phyloP scores from a whole-genome alignment of 2,113 vertebrate genomes.

The Phaetusa simplex region DNA sequence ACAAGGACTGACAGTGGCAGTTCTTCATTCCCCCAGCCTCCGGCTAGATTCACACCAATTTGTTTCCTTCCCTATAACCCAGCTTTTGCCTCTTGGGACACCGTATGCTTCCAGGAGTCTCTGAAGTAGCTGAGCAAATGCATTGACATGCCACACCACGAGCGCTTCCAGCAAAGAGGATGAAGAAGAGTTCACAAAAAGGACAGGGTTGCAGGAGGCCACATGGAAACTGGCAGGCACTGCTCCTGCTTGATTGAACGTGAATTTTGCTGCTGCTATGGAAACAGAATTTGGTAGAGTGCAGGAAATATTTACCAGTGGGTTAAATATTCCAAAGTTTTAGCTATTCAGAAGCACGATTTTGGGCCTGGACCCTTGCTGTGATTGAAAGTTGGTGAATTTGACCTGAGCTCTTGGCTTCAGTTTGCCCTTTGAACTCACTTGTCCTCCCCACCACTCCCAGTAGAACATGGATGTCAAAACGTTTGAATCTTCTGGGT shows the following conservation, averaged over 20 bases:
- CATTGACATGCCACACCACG: neutral
- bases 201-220: slow-evolving; percentile 12
- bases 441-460: neutral
- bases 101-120: neutral
- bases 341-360: neutral
- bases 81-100: neutral
- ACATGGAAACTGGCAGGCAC: neutral
- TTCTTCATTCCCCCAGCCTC: neutral
- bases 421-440: neutral
- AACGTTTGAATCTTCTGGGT: neutral
- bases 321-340: neutral
- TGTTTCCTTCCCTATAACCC: neutral
- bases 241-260: neutral
- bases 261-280: slow-evolving; percentile 42
- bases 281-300: neutral
- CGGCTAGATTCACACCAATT: neutral
- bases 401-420: neutral
- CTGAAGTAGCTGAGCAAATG: neutral
- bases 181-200: neutral
- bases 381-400: neutral
- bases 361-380: neutral
- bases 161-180: neutral
- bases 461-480: neutral
- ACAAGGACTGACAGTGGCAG: neutral
- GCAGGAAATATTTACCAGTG: neutral